Conservation (phyloP, 1,140 invertebrate genomes). For the Andrena cerasifolii region DNA sequence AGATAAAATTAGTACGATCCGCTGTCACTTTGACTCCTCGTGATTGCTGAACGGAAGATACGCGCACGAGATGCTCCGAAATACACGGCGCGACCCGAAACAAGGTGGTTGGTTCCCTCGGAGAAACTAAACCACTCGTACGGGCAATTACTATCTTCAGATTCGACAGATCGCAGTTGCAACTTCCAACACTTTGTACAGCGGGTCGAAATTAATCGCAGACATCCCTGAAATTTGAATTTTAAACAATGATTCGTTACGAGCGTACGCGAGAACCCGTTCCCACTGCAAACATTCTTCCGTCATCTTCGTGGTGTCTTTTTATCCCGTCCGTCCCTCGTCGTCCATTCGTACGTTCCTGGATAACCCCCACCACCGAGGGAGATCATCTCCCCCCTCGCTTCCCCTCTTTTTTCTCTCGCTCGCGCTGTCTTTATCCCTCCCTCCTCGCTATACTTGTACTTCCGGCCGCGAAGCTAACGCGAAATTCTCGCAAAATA, state of each 20-base stretch:
- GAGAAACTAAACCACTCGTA: too few species aligned
- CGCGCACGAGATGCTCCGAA: neutral
- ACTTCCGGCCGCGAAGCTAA: constrained; percentile 73
- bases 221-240: constrained; percentile 13
- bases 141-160: too few species aligned
- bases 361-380: constrained; percentile 26
- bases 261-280: constrained; percentile 59
- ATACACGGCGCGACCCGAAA: neutral
- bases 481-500: constrained; percentile 75
- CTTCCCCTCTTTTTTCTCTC: constrained; percentile 73
- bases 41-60: constrained; percentile 6
- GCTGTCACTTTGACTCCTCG: constrained; percentile 5
- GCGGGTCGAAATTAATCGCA: too few species aligned
- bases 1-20: neutral
- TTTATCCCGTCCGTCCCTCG: constrained; percentile 50
- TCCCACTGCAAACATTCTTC: constrained; percentile 28
- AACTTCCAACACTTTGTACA: too few species aligned
- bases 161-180: too few species aligned
- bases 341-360: constrained; percentile 67
- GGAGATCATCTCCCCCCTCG: constrained; percentile 52
- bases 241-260: constrained; percentile 51
- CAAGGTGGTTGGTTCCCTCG: too few species aligned
- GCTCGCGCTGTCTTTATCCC: constrained; percentile 63
- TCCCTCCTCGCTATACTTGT: constrained; percentile 72
- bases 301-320: constrained; percentile 40